Conservation (phyloP, 2,113 vertebrate species). For the Scopus umbretta region DNA sequence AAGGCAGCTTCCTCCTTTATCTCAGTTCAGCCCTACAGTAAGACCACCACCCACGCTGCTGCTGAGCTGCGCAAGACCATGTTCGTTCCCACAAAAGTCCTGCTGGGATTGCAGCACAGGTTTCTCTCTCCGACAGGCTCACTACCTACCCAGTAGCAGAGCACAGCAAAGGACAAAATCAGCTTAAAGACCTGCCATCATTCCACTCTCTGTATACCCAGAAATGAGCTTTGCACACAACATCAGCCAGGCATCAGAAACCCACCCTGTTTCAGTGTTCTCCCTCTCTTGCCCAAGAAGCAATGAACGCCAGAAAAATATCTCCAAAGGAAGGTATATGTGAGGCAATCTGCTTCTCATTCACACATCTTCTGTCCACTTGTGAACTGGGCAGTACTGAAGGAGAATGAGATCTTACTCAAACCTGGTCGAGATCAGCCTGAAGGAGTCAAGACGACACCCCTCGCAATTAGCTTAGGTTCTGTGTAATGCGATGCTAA, state of each 20-base stretch:
- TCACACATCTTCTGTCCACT: not conserved
- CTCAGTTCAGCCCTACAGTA: not conserved
- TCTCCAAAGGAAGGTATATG: not conserved
- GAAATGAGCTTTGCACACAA: not conserved
- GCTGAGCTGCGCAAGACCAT: not conserved
- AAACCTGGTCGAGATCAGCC: not conserved
- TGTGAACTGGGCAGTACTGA: not conserved
- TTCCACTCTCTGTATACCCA: too few relatives aligned
- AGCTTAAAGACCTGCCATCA: not conserved
- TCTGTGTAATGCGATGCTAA: not conserved
- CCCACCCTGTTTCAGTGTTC: not conserved
- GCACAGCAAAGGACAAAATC: not conserved
- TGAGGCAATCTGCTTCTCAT: not conserved
- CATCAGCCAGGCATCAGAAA: not conserved
- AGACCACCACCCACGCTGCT: accelerated
- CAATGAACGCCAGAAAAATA: not conserved
- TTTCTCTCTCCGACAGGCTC: not conserved
- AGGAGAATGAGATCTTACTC: not conserved
- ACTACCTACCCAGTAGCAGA: not conserved
- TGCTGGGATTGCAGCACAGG: not conserved
- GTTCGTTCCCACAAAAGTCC: not conserved
- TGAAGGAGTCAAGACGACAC: not conserved
- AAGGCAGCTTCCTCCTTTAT: not conserved
- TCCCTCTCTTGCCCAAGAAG: not conserved
- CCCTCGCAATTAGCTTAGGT: not conserved